Base-by-base conservation (phyloP, 2,797 vertebrate species). In the Silurus aristotelis region DNA sequence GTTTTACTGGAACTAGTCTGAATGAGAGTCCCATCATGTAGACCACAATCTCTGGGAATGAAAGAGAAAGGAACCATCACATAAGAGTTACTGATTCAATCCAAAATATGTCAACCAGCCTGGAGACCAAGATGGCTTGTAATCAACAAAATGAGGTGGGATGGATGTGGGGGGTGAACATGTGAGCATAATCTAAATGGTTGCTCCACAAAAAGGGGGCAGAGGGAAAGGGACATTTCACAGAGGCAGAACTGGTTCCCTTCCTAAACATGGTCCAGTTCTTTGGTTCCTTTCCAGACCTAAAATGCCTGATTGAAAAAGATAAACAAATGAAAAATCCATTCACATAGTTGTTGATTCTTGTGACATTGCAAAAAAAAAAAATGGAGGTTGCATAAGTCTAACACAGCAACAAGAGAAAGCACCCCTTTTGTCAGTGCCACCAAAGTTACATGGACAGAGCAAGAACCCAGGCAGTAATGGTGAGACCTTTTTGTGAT, bases 171-270 rank as follows among this genome's bases (percentile, higher is more conserved):
- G 38, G 38, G 38, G 38, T 75, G n/a, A 75, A 27, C 14, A 86
- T 48, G 75, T 55, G 78, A 77, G 70, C 52, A 66, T 82, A 82
- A 79, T 85, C 66, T 77, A 75, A 48, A 80, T 43, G 56, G 55
- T 68, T 81, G 70, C 64, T 77, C 79, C 75, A 87, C 72, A 46
- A 84, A 79, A 71, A 84, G 86, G 67, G 63, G 83, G 83, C 6
- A 85, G 61, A 85, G 86, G 72, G 78, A 66, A n/a, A 46, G 90
- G 89, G 91, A 94, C 92, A 93, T 94, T 95, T 91, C 91, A 93
- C 91, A 90, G 93, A 95, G 94, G 93, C 93, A 92, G 93, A 92
- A 93, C 92, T 92, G 93, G 94, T 92, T 93, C 92, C 89, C 91
- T 92, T 91, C 92, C 91, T 91, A 89, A 83, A 86, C 88, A 64